Evolutionary conservation across 1,140 invertebrate genomes (phyloP).

Genomic region (Geopemphigus sp.): DNA sequence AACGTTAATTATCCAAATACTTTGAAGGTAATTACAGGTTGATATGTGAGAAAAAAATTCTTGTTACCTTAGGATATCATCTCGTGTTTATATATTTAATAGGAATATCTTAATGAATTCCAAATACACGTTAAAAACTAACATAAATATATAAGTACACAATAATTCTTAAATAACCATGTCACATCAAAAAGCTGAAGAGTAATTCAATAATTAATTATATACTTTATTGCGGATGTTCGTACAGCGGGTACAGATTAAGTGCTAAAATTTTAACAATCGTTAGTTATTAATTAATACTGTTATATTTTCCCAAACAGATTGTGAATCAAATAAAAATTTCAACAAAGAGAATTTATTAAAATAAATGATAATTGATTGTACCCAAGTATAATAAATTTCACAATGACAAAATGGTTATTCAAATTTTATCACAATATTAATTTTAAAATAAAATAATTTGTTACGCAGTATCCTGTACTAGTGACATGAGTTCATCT

Average conservation of each 20-base stretch:
- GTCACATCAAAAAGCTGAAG: not conserved
- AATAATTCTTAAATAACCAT: too few species aligned
- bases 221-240: not conserved
- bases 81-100: not conserved
- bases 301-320: not conserved
- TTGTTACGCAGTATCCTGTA: slow-evolving; percentile 56
- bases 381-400: slow-evolving; percentile 8
- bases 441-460: not conserved
- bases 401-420: not conserved
- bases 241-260: not conserved
- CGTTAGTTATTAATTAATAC: too few species aligned
- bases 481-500: slow-evolving; percentile 69
- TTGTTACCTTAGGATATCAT: not conserved
- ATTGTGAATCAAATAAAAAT: not conserved
- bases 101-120: too few species aligned
- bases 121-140: too few species aligned
- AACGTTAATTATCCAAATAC: too few species aligned
- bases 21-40: too few species aligned
- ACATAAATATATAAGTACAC: too few species aligned
- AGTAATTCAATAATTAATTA: not conserved
- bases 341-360: not conserved
- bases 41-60: too few species aligned
- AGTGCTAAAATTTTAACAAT: not conserved
- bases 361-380: slow-evolving; percentile 11
- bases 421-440: slow-evolving; percentile 40